These are phyloP conservation scores for Megaceryle alcyon DNA, from an alignment of 2,797 vertebrate genomes.

Conservation along the genomic window DNA sequence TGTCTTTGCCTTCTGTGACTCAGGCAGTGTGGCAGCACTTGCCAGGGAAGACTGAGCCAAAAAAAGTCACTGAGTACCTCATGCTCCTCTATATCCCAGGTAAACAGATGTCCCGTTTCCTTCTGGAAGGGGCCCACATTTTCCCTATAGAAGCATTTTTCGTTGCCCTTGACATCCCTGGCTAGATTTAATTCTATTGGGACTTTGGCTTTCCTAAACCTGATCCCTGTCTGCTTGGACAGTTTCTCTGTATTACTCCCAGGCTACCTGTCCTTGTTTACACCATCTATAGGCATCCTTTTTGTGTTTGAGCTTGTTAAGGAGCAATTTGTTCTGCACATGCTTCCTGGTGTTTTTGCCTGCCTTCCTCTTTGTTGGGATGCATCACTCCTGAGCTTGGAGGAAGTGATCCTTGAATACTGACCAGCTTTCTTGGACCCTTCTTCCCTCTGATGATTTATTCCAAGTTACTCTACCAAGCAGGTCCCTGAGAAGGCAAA, in stretches of 20 bases:
- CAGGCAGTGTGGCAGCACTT: not conserved
- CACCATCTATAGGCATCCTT: not conserved
- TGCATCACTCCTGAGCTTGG: not conserved
- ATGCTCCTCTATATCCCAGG: not conserved
- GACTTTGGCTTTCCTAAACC: not conserved
- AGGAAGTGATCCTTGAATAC: not conserved
- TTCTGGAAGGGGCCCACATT: not conserved
- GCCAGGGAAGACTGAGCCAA: not conserved
- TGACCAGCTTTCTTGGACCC: not conserved
- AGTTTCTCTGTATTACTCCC: not conserved
- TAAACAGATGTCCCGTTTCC: not conserved
- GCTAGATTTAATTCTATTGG: too few species aligned
- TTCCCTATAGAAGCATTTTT: not conserved
- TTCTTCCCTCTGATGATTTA: not conserved
- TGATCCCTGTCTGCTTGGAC: not conserved
- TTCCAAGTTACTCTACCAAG: not conserved
- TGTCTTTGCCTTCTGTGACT: not conserved
- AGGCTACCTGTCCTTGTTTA: not conserved
- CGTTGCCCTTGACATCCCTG: too few species aligned
- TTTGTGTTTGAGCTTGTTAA: not conserved
- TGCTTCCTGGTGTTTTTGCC: not conserved
- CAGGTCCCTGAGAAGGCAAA: not conserved
- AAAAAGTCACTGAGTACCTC: not conserved
- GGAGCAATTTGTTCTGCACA: not conserved
- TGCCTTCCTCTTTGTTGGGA: not conserved